A percentile compares a stretch with the other conserved stretches of the same genome.
Evolutionary conservation across 2,797 vertebrate species (phyloP).

Genomic region (Vireo griseus): DNA sequence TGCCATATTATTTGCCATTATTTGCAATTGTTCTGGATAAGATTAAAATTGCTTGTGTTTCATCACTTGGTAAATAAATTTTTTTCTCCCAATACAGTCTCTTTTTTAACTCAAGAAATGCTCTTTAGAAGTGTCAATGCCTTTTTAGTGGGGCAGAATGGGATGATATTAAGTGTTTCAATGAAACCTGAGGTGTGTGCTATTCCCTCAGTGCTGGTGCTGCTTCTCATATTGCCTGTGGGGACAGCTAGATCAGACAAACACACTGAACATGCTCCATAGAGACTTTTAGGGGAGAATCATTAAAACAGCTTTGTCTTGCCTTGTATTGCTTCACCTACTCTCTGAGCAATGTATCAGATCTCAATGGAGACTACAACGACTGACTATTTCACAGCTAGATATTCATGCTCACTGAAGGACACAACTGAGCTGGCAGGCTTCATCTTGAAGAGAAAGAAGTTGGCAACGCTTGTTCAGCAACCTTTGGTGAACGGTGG

Average conservation of each 20-base stretch:
- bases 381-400: background rate
- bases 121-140: background rate
- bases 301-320: background rate
- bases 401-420: background rate
- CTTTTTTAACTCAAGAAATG: background rate
- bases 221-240: background rate
- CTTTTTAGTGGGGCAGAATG: background rate
- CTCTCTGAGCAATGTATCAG: background rate
- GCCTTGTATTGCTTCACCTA: background rate
- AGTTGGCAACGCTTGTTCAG: background rate
- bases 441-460: slow-evolving; percentile 22
- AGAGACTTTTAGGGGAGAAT: background rate
- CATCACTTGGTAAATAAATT: background rate
- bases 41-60: background rate
- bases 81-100: background rate
- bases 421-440: slow-evolving; percentile 6
- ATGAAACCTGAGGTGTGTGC: background rate
- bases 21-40: background rate
- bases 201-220: background rate
- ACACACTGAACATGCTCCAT: background rate
- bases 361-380: background rate
- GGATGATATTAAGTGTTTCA: slow-evolving; percentile 4
- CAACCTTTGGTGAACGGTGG: background rate
- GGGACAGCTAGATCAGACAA: background rate
- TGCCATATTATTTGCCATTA: background rate